phyloP scores from a whole-genome alignment of 1,140 invertebrate species.

The Dryas iulia region DNA sequence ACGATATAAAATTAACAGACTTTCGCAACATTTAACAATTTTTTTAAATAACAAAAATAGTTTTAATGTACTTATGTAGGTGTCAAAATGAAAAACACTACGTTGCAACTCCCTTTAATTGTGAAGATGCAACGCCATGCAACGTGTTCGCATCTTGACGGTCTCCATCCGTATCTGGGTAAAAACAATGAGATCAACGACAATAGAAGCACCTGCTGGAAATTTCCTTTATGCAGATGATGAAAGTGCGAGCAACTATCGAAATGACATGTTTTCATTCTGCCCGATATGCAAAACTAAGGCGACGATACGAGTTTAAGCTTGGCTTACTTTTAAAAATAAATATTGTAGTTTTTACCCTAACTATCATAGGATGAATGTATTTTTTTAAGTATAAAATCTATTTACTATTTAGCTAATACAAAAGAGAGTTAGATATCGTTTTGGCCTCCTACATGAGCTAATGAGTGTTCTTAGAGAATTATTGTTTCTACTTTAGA shows the following conservation, averaged over 20 bases:
- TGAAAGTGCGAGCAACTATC: constrained; percentile 28
- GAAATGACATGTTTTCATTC: constrained; percentile 22
- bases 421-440: too few relatives aligned
- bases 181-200: constrained; percentile 18
- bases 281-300: constrained; percentile 9
- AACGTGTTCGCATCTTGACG: constrained; percentile 4
- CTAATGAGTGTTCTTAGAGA: too few relatives aligned
- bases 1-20: too few relatives aligned
- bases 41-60: neutral
- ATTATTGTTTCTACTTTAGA: too few relatives aligned
- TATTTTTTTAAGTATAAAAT: too few relatives aligned
- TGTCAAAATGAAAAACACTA: constrained; percentile 22
- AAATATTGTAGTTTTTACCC: neutral
- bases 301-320: neutral
- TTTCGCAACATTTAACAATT: too few relatives aligned
- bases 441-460: too few relatives aligned
- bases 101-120: constrained; percentile 19
- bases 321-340: neutral
- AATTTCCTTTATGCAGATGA: constrained; percentile 21
- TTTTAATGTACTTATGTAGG: constrained; percentile 8
- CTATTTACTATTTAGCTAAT: too few relatives aligned
- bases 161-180: constrained; percentile 16
- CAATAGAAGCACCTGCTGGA: constrained; percentile 16
- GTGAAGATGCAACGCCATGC: constrained; percentile 11
- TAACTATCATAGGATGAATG: too few relatives aligned